A percentile compares a stretch with the other conserved stretches of the same genome.
phyloP scores from a whole-genome alignment of 2,888 invertebrate species.

The Drosophila bunnanda region DNA sequence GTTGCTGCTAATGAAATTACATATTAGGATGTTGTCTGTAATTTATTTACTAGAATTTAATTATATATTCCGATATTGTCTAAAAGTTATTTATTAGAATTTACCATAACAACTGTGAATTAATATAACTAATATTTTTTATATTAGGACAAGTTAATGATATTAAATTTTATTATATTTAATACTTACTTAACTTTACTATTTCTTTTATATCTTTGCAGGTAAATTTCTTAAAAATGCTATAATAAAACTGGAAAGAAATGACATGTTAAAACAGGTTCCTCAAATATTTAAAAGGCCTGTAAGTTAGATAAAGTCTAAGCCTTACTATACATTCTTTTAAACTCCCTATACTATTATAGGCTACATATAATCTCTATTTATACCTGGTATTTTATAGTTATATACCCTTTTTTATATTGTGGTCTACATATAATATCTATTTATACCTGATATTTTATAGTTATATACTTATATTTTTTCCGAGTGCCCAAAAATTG shows the following conservation, averaged over 20 bases:
- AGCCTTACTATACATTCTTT: too few species aligned
- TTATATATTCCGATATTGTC: too few species aligned
- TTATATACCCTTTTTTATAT: neutral
- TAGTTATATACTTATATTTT: neutral
- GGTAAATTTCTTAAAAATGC: constrained; percentile 5
- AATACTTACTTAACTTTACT: neutral
- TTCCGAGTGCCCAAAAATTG: constrained; percentile 14
- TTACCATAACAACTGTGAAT: neutral
- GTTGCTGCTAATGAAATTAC: neutral
- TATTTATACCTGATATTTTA: neutral
- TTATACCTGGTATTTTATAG: neutral
- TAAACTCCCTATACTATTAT: too few species aligned
- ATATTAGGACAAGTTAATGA: too few species aligned
- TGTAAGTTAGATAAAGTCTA: neutral
- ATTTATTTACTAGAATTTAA: too few species aligned
- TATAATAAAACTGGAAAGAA: neutral
- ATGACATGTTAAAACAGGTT: neutral
- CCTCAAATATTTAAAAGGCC: neutral
- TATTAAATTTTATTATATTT: neutral
- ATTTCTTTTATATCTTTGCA: constrained; percentile 6
- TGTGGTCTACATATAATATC: neutral
- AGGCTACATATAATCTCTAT: neutral
- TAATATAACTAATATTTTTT: neutral
- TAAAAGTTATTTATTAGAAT: neutral
- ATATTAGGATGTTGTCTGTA: neutral